Conservation (phyloP, 2,797 vertebrate species). For the Mormyrus hasselquistii region DNA sequence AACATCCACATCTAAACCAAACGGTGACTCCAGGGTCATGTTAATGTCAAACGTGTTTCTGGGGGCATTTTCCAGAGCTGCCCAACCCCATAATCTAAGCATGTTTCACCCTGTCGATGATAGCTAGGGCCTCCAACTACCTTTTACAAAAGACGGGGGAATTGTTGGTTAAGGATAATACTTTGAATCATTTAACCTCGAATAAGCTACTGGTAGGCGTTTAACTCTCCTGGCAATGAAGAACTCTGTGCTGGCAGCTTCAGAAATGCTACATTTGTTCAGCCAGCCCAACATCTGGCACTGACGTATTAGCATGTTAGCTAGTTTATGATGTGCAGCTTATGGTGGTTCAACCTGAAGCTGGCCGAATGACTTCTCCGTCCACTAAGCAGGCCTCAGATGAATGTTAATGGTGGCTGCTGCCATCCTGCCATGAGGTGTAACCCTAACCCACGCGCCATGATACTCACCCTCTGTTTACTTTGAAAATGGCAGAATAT, state of each 20-base stretch:
- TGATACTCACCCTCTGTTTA: not conserved
- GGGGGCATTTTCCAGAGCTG: not conserved
- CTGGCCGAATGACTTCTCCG: not conserved
- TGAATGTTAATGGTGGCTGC: not conserved
- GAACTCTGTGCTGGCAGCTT: not conserved
- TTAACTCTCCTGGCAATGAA: not conserved
- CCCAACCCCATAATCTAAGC: not conserved
- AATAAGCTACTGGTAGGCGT: not conserved
- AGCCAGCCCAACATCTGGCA: not conserved
- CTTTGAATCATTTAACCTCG: not conserved
- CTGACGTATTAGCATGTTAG: not conserved
- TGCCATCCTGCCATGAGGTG: not conserved
- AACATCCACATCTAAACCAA: not conserved
- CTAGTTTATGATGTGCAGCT: not conserved
- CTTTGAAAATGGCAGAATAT: not conserved
- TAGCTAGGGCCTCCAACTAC: not conserved
- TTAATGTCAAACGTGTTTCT: not conserved
- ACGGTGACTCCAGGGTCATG: not conserved
- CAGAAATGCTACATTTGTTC: not conserved
- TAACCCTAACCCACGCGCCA: not conserved
- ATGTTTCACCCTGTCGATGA: not conserved
- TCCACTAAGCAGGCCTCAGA: not conserved
- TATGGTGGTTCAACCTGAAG: not conserved
- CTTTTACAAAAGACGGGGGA: not conserved
- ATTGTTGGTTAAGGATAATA: not conserved